phyloP scores from a whole-genome alignment of 2,113 vertebrate genomes.

The Myocastor coypus region DNA sequence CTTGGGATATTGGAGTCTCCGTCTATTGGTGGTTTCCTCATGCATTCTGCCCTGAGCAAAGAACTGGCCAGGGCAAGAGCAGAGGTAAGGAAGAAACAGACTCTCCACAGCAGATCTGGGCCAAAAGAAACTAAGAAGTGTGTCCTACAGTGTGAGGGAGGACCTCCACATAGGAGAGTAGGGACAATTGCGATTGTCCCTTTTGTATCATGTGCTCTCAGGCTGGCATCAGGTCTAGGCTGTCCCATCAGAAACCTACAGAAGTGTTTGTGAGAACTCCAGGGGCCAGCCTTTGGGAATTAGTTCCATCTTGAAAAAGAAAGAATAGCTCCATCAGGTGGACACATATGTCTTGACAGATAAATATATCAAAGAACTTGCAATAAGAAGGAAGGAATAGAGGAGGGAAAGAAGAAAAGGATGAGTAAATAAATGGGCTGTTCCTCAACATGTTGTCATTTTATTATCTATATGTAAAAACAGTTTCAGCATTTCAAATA shows the following conservation, averaged over 20 bases:
- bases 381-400: background rate
- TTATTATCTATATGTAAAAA: background rate
- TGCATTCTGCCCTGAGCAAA: background rate
- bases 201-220: background rate
- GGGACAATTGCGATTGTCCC: background rate
- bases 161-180: background rate
- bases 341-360: background rate
- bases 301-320: background rate
- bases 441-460: background rate
- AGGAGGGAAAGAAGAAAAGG: background rate
- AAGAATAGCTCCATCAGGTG: background rate
- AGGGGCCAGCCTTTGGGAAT: background rate
- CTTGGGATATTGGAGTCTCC: background rate
- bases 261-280: background rate
- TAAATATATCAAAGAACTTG: background rate
- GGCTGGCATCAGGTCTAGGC: background rate
- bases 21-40: background rate
- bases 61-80: background rate
- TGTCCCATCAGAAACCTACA: background rate
- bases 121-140: background rate
- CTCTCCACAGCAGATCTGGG: background rate
- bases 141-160: background rate
- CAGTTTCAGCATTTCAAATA: slow-evolving; percentile 17
- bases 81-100: background rate
- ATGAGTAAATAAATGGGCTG: background rate